These are phyloP conservation scores for Anser brachyrhynchus DNA, from an alignment of 2,113 vertebrate genomes.

Conservation along the genomic window DNA sequence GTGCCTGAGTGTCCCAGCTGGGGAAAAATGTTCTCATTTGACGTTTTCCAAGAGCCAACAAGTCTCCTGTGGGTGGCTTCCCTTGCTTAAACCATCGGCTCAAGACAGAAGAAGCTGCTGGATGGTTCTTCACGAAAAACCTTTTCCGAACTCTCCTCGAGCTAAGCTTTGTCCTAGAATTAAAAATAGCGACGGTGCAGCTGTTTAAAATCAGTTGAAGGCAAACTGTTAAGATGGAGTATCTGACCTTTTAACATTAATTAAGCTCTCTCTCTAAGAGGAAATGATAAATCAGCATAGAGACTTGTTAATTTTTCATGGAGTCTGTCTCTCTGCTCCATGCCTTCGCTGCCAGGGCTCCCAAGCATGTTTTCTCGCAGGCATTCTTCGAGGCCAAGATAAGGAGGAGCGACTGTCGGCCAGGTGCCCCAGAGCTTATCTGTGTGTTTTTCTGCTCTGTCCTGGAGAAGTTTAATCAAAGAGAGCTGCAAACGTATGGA, in stretches of 20 bases:
- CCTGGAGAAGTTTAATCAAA: conserved; percentile 33
- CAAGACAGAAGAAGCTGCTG: background rate
- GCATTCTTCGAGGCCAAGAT: conserved; percentile 46
- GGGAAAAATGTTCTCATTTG: background rate
- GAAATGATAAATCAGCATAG: background rate
- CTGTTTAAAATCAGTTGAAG: conserved; percentile 19
- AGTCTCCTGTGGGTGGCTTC: background rate
- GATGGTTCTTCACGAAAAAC: background rate
- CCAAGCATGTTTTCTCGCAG: background rate
- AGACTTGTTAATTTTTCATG: conserved; percentile 26
- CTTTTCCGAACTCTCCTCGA: background rate
- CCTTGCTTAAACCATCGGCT: background rate
- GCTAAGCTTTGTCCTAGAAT: background rate
- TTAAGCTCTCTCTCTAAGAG: conserved; percentile 44
- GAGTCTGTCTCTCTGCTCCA: background rate
- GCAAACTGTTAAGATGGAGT: conserved; percentile 26
- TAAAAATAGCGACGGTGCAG: background rate
- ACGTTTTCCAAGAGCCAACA: background rate
- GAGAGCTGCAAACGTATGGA: conserved; percentile 1
- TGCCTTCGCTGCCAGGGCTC: background rate
- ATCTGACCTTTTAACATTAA: conserved; percentile 57
- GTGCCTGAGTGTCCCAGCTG: background rate
- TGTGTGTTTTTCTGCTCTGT: background rate
- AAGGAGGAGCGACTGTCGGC: conserved; percentile 47
- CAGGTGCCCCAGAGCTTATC: conserved; percentile 61